Conservation (phyloP, 2,888 invertebrate genomes). For the Steromphala cineraria region DNA sequence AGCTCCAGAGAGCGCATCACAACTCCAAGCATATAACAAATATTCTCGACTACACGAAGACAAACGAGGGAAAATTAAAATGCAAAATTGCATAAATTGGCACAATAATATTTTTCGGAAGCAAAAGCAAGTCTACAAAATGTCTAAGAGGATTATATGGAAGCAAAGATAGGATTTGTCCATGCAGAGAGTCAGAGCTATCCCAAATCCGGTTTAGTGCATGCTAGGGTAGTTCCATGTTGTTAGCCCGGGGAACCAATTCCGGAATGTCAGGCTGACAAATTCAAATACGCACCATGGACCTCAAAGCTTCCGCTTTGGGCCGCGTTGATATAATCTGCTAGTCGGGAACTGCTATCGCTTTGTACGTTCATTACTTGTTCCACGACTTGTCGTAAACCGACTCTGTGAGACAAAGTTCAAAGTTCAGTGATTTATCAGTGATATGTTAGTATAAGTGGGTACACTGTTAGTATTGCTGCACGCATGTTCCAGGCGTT, state of each 20-base stretch:
- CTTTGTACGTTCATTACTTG: constrained; percentile 61
- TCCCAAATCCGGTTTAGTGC: too few relatives aligned
- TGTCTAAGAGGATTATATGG: too few relatives aligned
- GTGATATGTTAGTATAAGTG: not conserved
- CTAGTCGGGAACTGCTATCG: constrained; percentile 59
- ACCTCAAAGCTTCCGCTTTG: constrained; percentile 42
- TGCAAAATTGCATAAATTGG: too few relatives aligned
- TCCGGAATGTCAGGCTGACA: too few relatives aligned
- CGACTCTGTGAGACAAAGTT: constrained; percentile 37
- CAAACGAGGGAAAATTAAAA: too few relatives aligned
- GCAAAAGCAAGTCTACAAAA: too few relatives aligned
- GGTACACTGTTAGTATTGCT: not conserved
- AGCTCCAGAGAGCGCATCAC: constrained; percentile 1
- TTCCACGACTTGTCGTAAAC: constrained; percentile 61
- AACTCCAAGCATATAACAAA: not conserved
- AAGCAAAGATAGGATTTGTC: too few relatives aligned
- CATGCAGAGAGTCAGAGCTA: too few relatives aligned
- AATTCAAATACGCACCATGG: constrained; percentile 56
- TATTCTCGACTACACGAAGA: too few relatives aligned
- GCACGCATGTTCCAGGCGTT: not conserved
- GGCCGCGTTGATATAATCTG: constrained; percentile 59
- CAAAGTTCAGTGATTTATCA: not conserved
- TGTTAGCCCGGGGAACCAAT: too few relatives aligned
- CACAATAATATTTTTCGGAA: too few relatives aligned
- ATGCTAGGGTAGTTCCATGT: too few relatives aligned